A percentile compares a stretch with the other conserved stretches of the same genome.
Conservation (phyloP, 2,113 vertebrate species). For the Ophiodon elongatus region DNA sequence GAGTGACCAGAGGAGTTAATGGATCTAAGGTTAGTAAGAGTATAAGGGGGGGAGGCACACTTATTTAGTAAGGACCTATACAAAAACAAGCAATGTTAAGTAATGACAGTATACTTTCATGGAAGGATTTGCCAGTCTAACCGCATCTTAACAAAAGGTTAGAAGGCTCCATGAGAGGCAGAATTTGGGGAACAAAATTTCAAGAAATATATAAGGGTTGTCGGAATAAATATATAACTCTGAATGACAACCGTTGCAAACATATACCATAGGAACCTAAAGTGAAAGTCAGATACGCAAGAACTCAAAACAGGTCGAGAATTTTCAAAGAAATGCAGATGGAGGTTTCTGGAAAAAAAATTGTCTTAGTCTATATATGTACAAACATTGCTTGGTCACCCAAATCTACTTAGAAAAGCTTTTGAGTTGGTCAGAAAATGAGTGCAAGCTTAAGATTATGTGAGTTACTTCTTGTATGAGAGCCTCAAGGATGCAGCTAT, state of each 20-base stretch:
- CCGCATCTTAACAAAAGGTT: slow-evolving; percentile 59
- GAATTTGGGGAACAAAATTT: slow-evolving; percentile 79
- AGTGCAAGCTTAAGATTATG: slow-evolving; percentile 82
- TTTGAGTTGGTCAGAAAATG: slow-evolving; percentile 83
- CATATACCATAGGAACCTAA: slow-evolving; percentile 78
- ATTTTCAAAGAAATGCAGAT: slow-evolving; percentile 78
- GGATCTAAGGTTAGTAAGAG: slow-evolving; percentile 73
- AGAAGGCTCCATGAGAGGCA: slow-evolving; percentile 74
- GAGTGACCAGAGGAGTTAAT: slow-evolving; percentile 73
- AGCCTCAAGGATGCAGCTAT: slow-evolving; percentile 73
- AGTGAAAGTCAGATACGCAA: slow-evolving; percentile 77
- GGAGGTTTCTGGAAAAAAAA: slow-evolving; percentile 70
- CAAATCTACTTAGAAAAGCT: slow-evolving; percentile 84
- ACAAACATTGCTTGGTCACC: slow-evolving; percentile 86
- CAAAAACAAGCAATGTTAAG: slow-evolving; percentile 81
- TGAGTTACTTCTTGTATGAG: slow-evolving; percentile 68
- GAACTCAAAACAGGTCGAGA: slow-evolving; percentile 77
- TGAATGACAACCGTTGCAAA: slow-evolving; percentile 82
- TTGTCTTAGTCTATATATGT: slow-evolving; percentile 78
- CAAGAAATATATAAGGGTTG: slow-evolving; percentile 78
- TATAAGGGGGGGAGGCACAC: slow-evolving; percentile 83
- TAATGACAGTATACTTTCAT: slow-evolving; percentile 66
- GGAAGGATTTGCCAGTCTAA: slow-evolving; percentile 65
- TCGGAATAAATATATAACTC: slow-evolving; percentile 84
- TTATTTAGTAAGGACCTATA: slow-evolving; percentile 80